These are phyloP conservation scores for Halcyon smyrnensis DNA, from an alignment of 2,797 vertebrate genomes.

Conservation along the genomic window DNA sequence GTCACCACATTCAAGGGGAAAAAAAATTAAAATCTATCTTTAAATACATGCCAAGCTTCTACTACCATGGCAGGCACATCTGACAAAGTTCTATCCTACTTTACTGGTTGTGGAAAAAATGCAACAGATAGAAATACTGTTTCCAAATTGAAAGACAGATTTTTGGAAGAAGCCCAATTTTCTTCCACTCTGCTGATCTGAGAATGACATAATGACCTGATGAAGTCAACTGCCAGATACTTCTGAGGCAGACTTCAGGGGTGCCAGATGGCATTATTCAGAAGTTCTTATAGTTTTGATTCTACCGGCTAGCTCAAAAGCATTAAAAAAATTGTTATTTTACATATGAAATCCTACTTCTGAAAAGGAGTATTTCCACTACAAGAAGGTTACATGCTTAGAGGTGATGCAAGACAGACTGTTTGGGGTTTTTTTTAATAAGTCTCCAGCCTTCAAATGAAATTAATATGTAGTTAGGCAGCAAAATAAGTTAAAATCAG, in stretches of 20 bases:
- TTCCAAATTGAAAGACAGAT: slow-evolving; percentile 31
- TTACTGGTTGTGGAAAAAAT: background rate
- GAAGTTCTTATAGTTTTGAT: background rate
- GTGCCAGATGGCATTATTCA: slow-evolving; percentile 56
- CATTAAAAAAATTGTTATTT: background rate
- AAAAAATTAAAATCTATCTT: background rate
- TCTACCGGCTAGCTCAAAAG: background rate
- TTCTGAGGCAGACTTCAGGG: slow-evolving; percentile 41
- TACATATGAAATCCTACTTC: background rate
- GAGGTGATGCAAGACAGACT: background rate
- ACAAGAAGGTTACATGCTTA: background rate
- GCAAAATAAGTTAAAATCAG: background rate
- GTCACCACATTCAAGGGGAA: background rate
- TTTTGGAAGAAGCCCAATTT: slow-evolving; percentile 35
- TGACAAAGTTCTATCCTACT: slow-evolving; percentile 8
- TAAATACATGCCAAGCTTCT: background rate
- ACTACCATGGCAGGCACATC: background rate
- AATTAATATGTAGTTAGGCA: background rate
- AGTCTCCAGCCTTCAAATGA: background rate
- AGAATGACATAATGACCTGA: slow-evolving; percentile 52
- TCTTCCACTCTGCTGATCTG: slow-evolving; percentile 44
- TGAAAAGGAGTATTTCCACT: background rate
- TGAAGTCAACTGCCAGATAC: slow-evolving; percentile 41
- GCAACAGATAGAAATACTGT: background rate
- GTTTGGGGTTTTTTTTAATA: background rate